phyloP scores from a whole-genome alignment of 1,140 invertebrate species.

The Drosophila ambigua region DNA sequence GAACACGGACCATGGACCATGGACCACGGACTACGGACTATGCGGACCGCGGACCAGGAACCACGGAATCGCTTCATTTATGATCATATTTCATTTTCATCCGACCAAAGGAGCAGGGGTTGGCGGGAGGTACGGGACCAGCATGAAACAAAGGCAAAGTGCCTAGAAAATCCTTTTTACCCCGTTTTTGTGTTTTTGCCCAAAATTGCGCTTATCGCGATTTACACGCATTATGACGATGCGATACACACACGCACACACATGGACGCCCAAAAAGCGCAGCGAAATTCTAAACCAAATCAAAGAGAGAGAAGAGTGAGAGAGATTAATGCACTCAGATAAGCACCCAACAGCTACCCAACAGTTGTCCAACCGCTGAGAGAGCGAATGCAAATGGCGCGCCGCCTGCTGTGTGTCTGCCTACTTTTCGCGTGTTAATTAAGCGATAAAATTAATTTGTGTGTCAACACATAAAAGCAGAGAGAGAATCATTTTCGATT shows the following conservation, averaged over 20 bases:
- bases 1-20: neutral
- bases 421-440: conserved; percentile 61
- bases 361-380: conserved; percentile 5
- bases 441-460: conserved; percentile 83
- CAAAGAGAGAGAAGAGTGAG: conserved; percentile 25
- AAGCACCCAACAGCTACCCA: conserved; percentile 18
- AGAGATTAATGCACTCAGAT: conserved; percentile 70
- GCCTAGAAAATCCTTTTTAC: conserved; percentile 63
- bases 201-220: conserved; percentile 73
- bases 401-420: conserved; percentile 26
- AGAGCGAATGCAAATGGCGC: no score
- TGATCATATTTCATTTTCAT: conserved; percentile 75
- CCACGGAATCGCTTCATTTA: conserved; percentile 68
- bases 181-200: conserved; percentile 39
- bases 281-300: conserved; percentile 75
- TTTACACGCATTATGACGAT: conserved; percentile 70
- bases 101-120: conserved; percentile 1
- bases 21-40: neutral
- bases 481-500: conserved; percentile 74
- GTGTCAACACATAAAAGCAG: conserved; percentile 80
- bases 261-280: conserved; percentile 61
- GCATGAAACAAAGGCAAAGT: conserved; percentile 65
- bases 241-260: conserved; percentile 4
- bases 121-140: conserved; percentile 36
- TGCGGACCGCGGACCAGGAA: conserved; percentile 3